Evolutionary conservation across 2,113 vertebrate genomes (phyloP), one percentile per base, ranked within the genome.

Genomic region (Centropristis striata): DNA sequence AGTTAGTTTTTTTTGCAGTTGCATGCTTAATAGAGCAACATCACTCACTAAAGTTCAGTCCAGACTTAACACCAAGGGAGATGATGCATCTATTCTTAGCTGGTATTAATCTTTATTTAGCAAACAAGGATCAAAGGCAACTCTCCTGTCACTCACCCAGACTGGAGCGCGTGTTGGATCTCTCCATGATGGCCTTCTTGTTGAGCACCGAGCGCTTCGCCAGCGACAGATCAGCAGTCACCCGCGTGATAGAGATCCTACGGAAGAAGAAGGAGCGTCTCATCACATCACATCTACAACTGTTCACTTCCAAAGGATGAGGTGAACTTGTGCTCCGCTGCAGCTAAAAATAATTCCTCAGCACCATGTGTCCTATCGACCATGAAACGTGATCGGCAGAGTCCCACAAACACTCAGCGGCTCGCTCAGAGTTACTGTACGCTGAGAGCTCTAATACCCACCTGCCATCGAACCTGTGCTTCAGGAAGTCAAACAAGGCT

Each of bases 391-490:
- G 79, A 85, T 44, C 46, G 2, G 64, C 74, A 46, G 49, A 76
- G 51, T 72, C 63, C 42, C 70, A 61, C 12, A 0, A 77, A 51
- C 41, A 59, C 66, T 72, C 51, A 10, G 60, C 0, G 0, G 71
- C 77, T 71, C 57, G 53, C 64, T 27, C 63, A 55, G 39, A 5
- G 32, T 58, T 21, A 57, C 67, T 80, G 78, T 49, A 53, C 58
- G 16, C 23, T 16, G 53, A 70, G 70, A 58, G 59, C 32, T 3
- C 46, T n/a, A n/a, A n/a, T 57, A 86, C 96, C 94, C 86, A 98
- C 98, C 97, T 98, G 94, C 97, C 97, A 2, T 98, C 97, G 8
- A 99, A 99, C 87, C 97, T 95, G 93, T 99, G 98, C 94, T 98
- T 98, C 57, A 98, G 93, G 92, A 98, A 98, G 93, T 99, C 97